A percentile compares a stretch with the other conserved stretches of the same genome.
These are phyloP conservation scores for Virgularia gustaviana DNA, from an alignment of 92 coral and sea anemone species.

Conservation along the genomic window DNA sequence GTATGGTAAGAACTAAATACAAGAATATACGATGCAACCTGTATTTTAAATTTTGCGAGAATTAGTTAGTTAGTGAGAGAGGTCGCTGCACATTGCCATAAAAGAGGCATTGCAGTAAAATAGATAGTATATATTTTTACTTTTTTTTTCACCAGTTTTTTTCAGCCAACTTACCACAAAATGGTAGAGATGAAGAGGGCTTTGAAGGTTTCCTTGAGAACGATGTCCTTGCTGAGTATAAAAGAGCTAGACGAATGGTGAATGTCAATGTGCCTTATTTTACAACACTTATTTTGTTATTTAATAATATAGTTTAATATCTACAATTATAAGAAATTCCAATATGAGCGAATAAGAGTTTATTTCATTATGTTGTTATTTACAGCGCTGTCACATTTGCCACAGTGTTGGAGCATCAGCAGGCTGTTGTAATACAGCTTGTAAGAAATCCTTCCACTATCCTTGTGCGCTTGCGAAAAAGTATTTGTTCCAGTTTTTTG, in stretches of 20 bases:
- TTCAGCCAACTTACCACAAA: slow-evolving; percentile 79
- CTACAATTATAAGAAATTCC: no score
- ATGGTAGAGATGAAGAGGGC: slow-evolving; percentile 75
- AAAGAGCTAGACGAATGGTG: slow-evolving; percentile 75
- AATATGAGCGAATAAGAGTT: background rate
- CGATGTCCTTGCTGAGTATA: slow-evolving; percentile 62
- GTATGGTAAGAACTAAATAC: slow-evolving; percentile 67
- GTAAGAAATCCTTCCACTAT: slow-evolving; percentile 62
- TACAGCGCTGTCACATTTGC: slow-evolving; percentile 64
- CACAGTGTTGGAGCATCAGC: slow-evolving; percentile 63
- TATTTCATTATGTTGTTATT: background rate
- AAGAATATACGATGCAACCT: background rate
- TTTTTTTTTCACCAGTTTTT: slow-evolving; percentile 55
- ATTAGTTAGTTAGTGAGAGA: no score
- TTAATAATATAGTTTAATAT: background rate
- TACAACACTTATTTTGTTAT: background rate
- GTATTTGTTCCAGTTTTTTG: slow-evolving; percentile 79
- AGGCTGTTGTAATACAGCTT: slow-evolving; percentile 64
- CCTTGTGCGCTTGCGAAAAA: slow-evolving; percentile 59
- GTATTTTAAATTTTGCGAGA: background rate
- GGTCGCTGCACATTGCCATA: no score
- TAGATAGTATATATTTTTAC: slow-evolving; percentile 10
- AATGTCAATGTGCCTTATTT: slow-evolving; percentile 7
- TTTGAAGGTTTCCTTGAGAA: slow-evolving; percentile 80
- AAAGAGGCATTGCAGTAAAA: background rate